A percentile compares a stretch with the other conserved stretches of the same genome.
Conservation (phyloP, 2,113 vertebrate genomes). For the Arothron firmamentum region DNA sequence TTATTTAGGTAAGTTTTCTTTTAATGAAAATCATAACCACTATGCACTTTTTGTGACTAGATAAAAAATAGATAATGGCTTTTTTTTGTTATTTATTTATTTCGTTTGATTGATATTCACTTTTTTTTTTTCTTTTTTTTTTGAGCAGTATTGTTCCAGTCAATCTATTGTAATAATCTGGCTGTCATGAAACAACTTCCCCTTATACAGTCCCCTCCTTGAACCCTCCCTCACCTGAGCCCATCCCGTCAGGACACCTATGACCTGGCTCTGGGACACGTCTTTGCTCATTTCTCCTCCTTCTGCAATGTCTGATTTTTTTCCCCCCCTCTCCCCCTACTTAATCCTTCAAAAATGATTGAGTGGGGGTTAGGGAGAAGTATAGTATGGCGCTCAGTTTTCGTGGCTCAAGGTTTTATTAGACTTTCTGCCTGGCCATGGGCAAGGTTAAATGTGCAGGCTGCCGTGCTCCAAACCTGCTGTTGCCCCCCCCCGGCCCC, state of each 20-base stretch:
- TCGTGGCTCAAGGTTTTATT: slow-evolving; percentile 70
- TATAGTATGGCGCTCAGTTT: slow-evolving; percentile 63
- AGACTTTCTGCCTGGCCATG: slow-evolving; percentile 64
- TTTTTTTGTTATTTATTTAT: no score
- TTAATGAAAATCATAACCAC: no score
- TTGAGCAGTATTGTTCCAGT: slow-evolving; percentile 17
- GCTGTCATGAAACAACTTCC: slow-evolving; percentile 20
- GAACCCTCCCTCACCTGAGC: slow-evolving; percentile 40
- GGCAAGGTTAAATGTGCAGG: slow-evolving; percentile 69
- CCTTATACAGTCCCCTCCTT: slow-evolving; percentile 25
- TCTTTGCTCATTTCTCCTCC: slow-evolving; percentile 45
- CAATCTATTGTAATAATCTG: slow-evolving; percentile 34
- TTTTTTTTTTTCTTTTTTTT: no score
- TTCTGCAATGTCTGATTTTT: slow-evolving; percentile 15
- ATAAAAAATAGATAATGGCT: background rate
- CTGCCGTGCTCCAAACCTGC: slow-evolving; percentile 52
- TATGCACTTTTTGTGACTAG: no score
- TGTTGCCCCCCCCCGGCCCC: slow-evolving; percentile 29
- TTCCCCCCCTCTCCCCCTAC: background rate
- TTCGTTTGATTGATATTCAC: slow-evolving; percentile 28
- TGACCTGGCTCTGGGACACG: slow-evolving; percentile 39
- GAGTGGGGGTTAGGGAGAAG: slow-evolving; percentile 24
- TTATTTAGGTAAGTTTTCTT: no score
- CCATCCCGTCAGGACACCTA: slow-evolving; percentile 47
- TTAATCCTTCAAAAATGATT: background rate